Evolutionary conservation across 2,797 vertebrate genomes (phyloP).

Genomic region (Synanceia verrucosa): DNA sequence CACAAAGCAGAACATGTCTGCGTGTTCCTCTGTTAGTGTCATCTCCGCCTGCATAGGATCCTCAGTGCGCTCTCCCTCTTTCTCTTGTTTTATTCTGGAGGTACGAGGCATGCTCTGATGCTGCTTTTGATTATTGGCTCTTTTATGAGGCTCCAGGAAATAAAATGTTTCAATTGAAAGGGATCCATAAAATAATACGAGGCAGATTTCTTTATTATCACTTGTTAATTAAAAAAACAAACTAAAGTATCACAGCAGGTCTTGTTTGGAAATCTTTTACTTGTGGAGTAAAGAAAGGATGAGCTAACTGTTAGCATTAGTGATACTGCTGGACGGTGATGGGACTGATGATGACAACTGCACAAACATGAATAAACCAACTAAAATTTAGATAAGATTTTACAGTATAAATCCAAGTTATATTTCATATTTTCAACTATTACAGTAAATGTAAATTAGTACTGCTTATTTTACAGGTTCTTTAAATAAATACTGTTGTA

Average conservation of each 20-base stretch:
- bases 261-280: not conserved
- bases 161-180: not conserved
- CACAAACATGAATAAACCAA: no score
- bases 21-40: slow-evolving; percentile 6
- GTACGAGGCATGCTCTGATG: not conserved
- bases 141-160: not conserved
- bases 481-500: not conserved
- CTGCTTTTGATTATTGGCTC: not conserved
- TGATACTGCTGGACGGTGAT: not conserved
- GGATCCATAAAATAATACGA: not conserved
- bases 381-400: no score
- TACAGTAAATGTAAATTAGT: not conserved
- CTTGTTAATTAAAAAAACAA: no score
- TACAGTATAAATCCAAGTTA: no score
- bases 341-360: no score
- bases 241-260: not conserved
- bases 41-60: not conserved
- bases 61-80: rapidly evolving
- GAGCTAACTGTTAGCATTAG: not conserved
- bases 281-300: not conserved
- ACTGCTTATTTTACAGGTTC: not conserved
- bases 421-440: rapidly evolving
- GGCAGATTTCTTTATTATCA: not conserved
- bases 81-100: not conserved
- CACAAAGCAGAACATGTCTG: not conserved